phyloP scores from a whole-genome alignment of 2,113 vertebrate genomes.

The Archocentrus centrarchus region DNA sequence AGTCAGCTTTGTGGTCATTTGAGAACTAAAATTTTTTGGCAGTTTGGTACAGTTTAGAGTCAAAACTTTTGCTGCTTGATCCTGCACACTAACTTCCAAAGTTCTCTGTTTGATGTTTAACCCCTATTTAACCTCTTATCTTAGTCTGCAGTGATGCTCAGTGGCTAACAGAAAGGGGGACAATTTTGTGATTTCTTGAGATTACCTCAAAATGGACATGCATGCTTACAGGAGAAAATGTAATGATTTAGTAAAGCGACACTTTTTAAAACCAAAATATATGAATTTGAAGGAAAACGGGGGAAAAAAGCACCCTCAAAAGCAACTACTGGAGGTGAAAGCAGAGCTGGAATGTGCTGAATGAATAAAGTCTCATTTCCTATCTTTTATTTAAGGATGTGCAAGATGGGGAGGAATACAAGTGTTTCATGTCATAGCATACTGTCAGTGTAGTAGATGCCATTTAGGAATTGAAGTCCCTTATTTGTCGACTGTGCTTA shows the following conservation, averaged over 20 bases:
- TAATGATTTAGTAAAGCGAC: background rate
- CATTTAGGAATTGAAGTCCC: constrained; percentile 57
- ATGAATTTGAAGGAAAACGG: background rate
- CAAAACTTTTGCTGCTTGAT: background rate
- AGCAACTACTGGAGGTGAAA: background rate
- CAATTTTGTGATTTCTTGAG: background rate
- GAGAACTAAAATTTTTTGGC: background rate
- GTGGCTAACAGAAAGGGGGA: background rate
- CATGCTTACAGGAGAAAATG: background rate
- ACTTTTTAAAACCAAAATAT: background rate
- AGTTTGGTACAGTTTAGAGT: background rate
- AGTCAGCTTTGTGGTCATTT: background rate
- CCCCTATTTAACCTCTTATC: background rate
- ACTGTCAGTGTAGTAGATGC: constrained; percentile 51
- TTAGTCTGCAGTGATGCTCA: background rate
- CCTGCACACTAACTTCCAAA: background rate
- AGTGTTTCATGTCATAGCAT: constrained; percentile 44
- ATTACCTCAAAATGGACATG: background rate
- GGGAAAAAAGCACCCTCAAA: background rate
- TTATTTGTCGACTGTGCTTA: constrained; percentile 71
- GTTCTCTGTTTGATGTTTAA: background rate
- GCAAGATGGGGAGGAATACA: constrained; percentile 33
- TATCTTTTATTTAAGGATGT: constrained; percentile 30
- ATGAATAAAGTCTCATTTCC: constrained; percentile 39
- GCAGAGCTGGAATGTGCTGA: background rate